Conservation (phyloP, 2,888 invertebrate genomes). For the Malthinus seriepunctatus region DNA sequence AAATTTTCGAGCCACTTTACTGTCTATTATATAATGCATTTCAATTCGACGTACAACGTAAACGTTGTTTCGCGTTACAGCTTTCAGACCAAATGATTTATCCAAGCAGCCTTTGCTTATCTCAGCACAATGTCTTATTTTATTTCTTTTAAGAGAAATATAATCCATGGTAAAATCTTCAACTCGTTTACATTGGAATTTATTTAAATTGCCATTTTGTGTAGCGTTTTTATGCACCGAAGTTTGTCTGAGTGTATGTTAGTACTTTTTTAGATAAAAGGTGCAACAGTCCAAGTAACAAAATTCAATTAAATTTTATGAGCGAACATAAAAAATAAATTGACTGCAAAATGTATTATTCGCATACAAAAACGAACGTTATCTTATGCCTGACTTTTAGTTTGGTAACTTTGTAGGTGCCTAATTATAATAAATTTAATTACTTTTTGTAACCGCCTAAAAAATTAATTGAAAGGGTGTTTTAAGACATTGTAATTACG, state of each 20-base stretch:
- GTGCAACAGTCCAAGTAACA: not conserved
- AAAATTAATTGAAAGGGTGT: no score
- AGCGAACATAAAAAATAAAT: not conserved
- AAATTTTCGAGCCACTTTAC: slow-evolving; percentile 10
- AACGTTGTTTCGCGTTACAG: slow-evolving; percentile 32
- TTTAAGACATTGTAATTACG: no score
- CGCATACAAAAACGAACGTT: no score
- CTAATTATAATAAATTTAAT: no score
- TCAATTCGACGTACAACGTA: slow-evolving; percentile 19
- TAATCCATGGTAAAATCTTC: slow-evolving; percentile 31
- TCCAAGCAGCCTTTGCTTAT: slow-evolving; percentile 31
- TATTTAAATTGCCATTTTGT: slow-evolving; percentile 29
- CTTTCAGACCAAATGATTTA: slow-evolving; percentile 31
- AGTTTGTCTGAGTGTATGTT: not conserved
- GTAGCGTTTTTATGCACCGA: slow-evolving; percentile 16
- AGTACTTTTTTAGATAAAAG: not conserved
- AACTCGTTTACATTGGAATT: slow-evolving; percentile 33
- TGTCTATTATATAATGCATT: slow-evolving; percentile 22
- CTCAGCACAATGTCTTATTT: slow-evolving; percentile 32
- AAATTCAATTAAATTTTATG: slow-evolving; percentile 22
- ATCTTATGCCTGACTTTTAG: no score
- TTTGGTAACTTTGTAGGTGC: no score
- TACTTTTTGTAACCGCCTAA: no score
- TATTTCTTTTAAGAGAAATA: slow-evolving; percentile 31
- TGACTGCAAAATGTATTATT: no score